Base-by-base conservation (phyloP, 2,888 invertebrate genomes). In the Chalcis sispes region DNA sequence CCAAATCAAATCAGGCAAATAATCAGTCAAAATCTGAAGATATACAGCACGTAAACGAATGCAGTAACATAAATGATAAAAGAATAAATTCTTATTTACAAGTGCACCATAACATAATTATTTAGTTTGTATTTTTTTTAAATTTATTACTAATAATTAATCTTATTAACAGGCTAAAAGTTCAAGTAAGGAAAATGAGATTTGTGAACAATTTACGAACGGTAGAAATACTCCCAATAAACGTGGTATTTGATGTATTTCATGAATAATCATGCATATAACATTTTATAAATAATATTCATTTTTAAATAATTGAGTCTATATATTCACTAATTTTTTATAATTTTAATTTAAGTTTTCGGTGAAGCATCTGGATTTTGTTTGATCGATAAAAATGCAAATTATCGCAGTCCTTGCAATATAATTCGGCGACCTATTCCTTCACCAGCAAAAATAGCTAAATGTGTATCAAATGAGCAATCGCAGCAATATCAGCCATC, bases 381-480 rank as follows among this genome's bases (percentile, higher is more conserved):
- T 36, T 54, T 54, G 15, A 1, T 27, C 1, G 32, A 40, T 1
- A 5, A 59, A 48, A 1, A 7, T 5, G 2, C 46, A 23, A 20
- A 0, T 42, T 13, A 8, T 13, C 2, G 2, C 15, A 42, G 13
- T 42, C 13, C 42, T 42, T 15, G 42, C 15, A 42, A 42, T 13
- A 42, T n/a, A 0, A 1, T 13, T 1, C 32, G 69, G 0, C 56
- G 69, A 13, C 72, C 75, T 7, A 10, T 72, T 15, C 75, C 75
- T 2, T 36, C 78, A 0, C 75, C 78, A 0, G 59, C 65, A 4
- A 78, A 78, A 15, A 64, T 78, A 27, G 8, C 40, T 10, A 72
- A 71, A 42, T 7, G 2, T 13, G n/a, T n/a, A n/a, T 15, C 13
- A 23, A 40, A 52, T 8, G n/a, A 40, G 2, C 42, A 65, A 27